Percentiles rank a stretch among this genome's conserved stretches.
Conservation (phyloP, 2,888 invertebrate species). For the Argynnis bischoffii region DNA sequence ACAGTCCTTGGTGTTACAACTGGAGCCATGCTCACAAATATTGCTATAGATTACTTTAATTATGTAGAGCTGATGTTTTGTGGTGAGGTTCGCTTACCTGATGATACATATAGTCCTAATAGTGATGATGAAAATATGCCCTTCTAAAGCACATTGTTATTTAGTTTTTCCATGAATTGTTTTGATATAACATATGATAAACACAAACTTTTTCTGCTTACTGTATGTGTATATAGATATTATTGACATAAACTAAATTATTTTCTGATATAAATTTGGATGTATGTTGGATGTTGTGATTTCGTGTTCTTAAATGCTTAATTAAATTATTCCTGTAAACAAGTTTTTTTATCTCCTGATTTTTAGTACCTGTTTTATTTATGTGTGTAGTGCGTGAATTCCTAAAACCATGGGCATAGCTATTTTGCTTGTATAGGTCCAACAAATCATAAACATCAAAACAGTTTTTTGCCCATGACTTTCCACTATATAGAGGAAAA, state of each 20-base stretch:
- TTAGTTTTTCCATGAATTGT: conserved; percentile 1
- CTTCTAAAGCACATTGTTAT: conserved; percentile 1
- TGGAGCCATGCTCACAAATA: conserved; percentile 84
- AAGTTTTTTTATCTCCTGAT: background rate
- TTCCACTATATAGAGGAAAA: too few relatives aligned
- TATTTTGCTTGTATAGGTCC: too few relatives aligned
- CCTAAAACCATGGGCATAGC: background rate
- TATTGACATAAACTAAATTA: conserved; percentile 8
- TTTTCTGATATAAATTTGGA: conserved; percentile 16
- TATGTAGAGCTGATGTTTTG: conserved; percentile 84
- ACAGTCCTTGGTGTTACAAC: conserved; percentile 87
- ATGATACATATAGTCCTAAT: conserved; percentile 72
- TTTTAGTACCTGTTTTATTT: too few relatives aligned
- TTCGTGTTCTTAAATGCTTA: conserved; percentile 25
- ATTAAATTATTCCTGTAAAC: conserved; percentile 34
- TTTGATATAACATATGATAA: conserved; percentile 3
- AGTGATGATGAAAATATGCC: conserved; percentile 75
- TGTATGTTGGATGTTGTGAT: conserved; percentile 22
- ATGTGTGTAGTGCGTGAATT: too few relatives aligned
- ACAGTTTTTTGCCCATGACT: too few relatives aligned
- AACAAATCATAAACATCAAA: too few relatives aligned
- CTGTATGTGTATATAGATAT: conserved; percentile 17
- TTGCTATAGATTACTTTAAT: conserved; percentile 84
- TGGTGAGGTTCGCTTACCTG: conserved; percentile 75
- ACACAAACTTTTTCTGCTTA: conserved; percentile 15